Conservation (phyloP, 2,113 vertebrate species). For the Pteronura brasiliensis region DNA sequence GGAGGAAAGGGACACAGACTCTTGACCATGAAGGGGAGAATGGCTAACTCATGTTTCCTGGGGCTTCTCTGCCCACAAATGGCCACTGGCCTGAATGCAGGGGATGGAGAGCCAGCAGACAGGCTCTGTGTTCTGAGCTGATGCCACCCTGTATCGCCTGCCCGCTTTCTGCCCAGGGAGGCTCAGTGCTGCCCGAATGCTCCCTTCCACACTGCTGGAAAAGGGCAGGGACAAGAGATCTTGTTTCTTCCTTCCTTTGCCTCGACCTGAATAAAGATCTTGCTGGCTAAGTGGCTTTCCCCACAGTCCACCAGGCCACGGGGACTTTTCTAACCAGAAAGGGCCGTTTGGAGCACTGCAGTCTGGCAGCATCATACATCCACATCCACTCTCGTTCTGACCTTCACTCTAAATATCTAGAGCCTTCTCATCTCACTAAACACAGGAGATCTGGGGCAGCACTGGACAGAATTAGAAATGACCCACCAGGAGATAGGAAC, state of each 20-base stretch:
- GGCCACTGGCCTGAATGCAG: background rate
- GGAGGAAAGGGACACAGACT: background rate
- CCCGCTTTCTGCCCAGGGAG: background rate
- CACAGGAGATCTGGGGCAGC: conserved; percentile 51
- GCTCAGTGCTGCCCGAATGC: background rate
- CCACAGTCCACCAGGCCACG: background rate
- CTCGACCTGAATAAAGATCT: background rate
- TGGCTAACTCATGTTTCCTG: background rate
- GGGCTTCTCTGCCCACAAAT: background rate
- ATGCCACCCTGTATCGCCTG: background rate
- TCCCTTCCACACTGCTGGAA: background rate
- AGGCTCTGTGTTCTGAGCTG: background rate
- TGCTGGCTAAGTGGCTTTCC: background rate
- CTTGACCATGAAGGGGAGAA: background rate
- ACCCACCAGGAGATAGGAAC: background rate
- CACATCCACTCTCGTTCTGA: background rate
- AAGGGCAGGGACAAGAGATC: background rate
- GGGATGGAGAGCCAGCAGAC: background rate
- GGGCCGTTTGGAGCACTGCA: background rate
- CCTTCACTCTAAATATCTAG: conserved; percentile 47
- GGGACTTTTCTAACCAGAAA: background rate
- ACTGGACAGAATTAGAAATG: conserved; percentile 23
- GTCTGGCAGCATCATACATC: background rate
- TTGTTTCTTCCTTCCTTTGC: background rate
- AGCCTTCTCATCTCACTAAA: background rate